phyloP scores from a whole-genome alignment of 2,113 vertebrate species.

The Aix galericulata region DNA sequence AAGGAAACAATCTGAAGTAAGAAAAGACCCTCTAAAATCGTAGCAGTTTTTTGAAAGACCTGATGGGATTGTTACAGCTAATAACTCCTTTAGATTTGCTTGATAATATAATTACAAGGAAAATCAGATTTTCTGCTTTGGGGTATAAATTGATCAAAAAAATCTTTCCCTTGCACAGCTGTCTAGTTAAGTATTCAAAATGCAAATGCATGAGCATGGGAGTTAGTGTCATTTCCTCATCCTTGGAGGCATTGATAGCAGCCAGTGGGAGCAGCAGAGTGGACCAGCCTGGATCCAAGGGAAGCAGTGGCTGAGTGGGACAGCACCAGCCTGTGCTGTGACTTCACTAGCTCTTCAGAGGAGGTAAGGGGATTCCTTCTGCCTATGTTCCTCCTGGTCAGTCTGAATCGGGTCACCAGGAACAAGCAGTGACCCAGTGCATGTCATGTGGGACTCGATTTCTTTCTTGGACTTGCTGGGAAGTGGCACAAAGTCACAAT shows the following conservation, averaged over 20 bases:
- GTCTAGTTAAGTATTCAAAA: conserved; percentile 54
- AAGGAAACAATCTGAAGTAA: neutral
- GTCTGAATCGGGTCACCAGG: neutral
- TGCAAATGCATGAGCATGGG: conserved; percentile 29
- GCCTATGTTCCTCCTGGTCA: neutral
- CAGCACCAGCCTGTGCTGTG: neutral
- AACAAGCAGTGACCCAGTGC: neutral
- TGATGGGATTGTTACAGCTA: neutral
- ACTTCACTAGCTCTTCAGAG: neutral
- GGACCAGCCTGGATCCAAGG: neutral
- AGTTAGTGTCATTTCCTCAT: neutral
- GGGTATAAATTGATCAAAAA: conserved; percentile 59
- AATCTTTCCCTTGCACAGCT: neutral
- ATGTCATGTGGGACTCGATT: neutral
- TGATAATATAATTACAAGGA: conserved; percentile 34
- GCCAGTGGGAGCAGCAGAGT: neutral
- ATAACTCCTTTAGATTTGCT: conserved; percentile 20
- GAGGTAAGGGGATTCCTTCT: neutral
- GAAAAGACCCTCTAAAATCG: neutral
- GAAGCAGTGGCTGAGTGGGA: neutral
- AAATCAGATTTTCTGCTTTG: conserved; percentile 50
- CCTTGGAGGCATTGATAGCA: neutral
- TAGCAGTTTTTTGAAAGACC: neutral
- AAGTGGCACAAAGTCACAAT: neutral
- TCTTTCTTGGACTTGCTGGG: neutral